Percentiles rank a stretch among this genome's conserved stretches.
Evolutionary conservation across 2,888 invertebrate species (phyloP).

Genomic region (Eupeodes latifasciatus): DNA sequence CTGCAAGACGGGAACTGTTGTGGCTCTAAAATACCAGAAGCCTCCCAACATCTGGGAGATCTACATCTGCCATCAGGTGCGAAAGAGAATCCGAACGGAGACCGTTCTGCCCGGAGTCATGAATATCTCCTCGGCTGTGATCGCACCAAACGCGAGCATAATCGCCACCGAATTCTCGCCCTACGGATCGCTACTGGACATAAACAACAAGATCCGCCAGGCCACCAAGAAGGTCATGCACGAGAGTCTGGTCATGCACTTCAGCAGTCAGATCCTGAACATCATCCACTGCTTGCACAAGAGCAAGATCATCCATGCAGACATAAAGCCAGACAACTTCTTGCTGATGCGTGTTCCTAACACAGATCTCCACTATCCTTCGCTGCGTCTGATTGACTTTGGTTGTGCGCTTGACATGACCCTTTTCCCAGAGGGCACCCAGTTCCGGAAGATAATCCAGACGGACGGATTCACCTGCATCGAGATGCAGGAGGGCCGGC

Average conservation of each 20-base stretch:
- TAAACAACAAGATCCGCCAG: slow-evolving; percentile 90
- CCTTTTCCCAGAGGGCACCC: slow-evolving; percentile 91
- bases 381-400: slow-evolving; percentile 95
- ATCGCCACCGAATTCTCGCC: slow-evolving; percentile 93
- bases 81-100: slow-evolving; percentile 85
- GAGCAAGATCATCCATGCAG: slow-evolving; percentile 96
- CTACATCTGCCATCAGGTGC: slow-evolving; percentile 89
- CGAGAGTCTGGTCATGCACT: slow-evolving; percentile 90
- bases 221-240: slow-evolving; percentile 90
- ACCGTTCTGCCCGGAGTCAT: slow-evolving; percentile 88
- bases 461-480: slow-evolving; percentile 94
- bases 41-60: slow-evolving; percentile 97
- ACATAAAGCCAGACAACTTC: slow-evolving; percentile 98
- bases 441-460: slow-evolving; percentile 90
- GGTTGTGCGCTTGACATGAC: slow-evolving; percentile 98
- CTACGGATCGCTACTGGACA: slow-evolving; percentile 92
- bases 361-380: slow-evolving; percentile 88
- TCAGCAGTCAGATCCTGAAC: slow-evolving; percentile 93
- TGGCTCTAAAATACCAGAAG: slow-evolving; percentile 94
- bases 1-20: slow-evolving; percentile 82
- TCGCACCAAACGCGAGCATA: slow-evolving; percentile 93
- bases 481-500: slow-evolving; percentile 95
- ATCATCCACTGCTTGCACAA: slow-evolving; percentile 94
- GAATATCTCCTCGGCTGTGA: slow-evolving; percentile 91
- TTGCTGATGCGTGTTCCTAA: slow-evolving; percentile 89